Evolutionary conservation across 2,113 vertebrate genomes (phyloP), one percentile per base, ranked within the genome.

Genomic region (Percina caprodes): DNA sequence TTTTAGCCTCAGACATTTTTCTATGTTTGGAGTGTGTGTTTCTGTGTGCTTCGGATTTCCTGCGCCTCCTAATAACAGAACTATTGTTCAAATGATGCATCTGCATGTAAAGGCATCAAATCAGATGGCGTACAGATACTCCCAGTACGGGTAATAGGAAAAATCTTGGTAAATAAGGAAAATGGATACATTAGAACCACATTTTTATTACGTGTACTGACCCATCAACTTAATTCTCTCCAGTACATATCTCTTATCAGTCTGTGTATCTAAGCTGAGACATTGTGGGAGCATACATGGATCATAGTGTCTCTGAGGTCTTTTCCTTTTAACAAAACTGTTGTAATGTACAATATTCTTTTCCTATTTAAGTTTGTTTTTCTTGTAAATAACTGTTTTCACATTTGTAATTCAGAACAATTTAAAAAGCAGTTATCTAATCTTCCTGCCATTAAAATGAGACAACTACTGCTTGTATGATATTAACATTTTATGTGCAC

Each of bases 361-460:
- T 55, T 78, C 45, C 30, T 82, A 10, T 26, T 30, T 23, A 52
- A 35, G 0, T 56, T 19, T 73, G 3, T 61, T 24, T 19, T 58
- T 39, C n/a, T 39, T 88, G 84, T 88, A 86, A 82, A 91, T 88
- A 5, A 61, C 16, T 1, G 16, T 39, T 82, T 80, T 61, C 68
- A 49, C 6, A 10, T 60, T 46, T 69, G 16, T 60, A 45, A 55
- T 74, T 74, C 46, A 60, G 18, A 71, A 54, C 33, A 13, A 21
- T 59, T 66, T 21, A 9, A 52, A 54, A 48, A 23, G 5, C 4
- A 13, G 14, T 69, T 56, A 12, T 69, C 14, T 24, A 2, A 24
- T 9, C 49, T 42, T 70, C 45, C 21, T 60, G 2, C 58, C 19
- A n/a, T n/a, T 15, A 80, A 23, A 52, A 54, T 16, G 3, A 77